These are phyloP conservation scores for Embidobia sp. DNA, from an alignment of 2,888 invertebrate genomes.

Conservation along the genomic window DNA sequence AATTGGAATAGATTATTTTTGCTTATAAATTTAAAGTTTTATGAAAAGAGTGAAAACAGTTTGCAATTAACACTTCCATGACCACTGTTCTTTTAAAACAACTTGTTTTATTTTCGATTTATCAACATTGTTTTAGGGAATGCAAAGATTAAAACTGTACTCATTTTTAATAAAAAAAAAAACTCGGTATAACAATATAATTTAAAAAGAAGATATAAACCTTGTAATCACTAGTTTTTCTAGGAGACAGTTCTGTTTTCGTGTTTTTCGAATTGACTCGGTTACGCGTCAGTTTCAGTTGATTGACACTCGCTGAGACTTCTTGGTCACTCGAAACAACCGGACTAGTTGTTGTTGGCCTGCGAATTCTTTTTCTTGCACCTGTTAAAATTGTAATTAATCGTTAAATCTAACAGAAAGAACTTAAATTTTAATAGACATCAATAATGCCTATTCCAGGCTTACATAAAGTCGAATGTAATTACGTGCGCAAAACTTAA, in stretches of 20 bases:
- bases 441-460: neutral
- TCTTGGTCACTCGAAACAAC: constrained; percentile 84
- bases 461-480: neutral
- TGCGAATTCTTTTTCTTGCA: constrained; percentile 86
- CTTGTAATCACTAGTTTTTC: constrained; percentile 77
- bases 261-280: constrained; percentile 76
- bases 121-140: too few relatives aligned
- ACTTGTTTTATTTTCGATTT: too few relatives aligned
- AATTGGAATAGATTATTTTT: too few relatives aligned
- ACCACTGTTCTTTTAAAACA: too few relatives aligned
- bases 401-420: neutral
- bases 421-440: neutral
- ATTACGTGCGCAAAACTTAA: neutral
- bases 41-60: too few relatives aligned
- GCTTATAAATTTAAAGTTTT: too few relatives aligned
- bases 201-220: constrained; percentile 64
- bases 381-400: constrained; percentile 79
- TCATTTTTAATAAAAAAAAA: too few relatives aligned
- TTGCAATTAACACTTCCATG: too few relatives aligned
- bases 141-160: too few relatives aligned
- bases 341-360: constrained; percentile 85
- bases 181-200: too few relatives aligned
- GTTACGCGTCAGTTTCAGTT: constrained; percentile 83
- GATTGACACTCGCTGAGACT: constrained; percentile 85
- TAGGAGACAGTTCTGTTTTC: constrained; percentile 77